phyloP scores from a whole-genome alignment of 2,797 vertebrate species.

The Xenopus petersii region DNA sequence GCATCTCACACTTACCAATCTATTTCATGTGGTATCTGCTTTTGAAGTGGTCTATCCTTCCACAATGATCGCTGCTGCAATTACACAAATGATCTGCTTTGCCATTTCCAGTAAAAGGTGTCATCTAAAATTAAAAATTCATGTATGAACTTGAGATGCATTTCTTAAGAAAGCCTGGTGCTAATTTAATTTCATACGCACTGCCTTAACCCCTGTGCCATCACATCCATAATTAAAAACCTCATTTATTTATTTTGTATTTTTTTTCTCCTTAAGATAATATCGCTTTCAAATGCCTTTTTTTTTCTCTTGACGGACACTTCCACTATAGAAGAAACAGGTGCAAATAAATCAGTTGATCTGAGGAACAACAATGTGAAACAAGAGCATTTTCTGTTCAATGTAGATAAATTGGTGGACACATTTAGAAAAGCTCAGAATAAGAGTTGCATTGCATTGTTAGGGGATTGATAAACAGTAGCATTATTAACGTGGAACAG shows the following conservation, averaged over 20 bases:
- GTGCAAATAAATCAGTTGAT: too few relatives aligned
- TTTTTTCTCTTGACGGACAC: too few relatives aligned
- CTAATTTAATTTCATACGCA: constrained; percentile 50
- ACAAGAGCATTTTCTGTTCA: too few relatives aligned
- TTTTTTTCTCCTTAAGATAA: constrained; percentile 19
- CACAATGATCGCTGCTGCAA: constrained; percentile 58
- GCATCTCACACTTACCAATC: constrained; percentile 39
- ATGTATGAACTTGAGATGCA: constrained; percentile 63
- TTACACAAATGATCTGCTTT: constrained; percentile 68
- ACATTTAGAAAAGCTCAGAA: too few relatives aligned
- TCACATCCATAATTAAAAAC: constrained; percentile 21
- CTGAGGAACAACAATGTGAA: too few relatives aligned
- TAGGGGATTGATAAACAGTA: too few relatives aligned
- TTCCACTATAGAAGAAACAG: too few relatives aligned
- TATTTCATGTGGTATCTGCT: constrained; percentile 52
- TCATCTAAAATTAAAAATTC: constrained; percentile 73
- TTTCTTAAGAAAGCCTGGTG: constrained; percentile 54
- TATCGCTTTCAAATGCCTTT: not conserved
- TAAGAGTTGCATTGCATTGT: too few relatives aligned
- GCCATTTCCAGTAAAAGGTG: constrained; percentile 68
- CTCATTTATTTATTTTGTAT: constrained; percentile 16
- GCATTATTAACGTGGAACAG: too few relatives aligned
- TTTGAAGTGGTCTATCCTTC: constrained; percentile 51
- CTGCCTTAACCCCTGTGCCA: constrained; percentile 10
- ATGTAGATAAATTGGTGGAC: too few relatives aligned